Evolutionary conservation across 2,888 invertebrate species (phyloP).

Genomic region (Tanytarsus gracilentus): DNA sequence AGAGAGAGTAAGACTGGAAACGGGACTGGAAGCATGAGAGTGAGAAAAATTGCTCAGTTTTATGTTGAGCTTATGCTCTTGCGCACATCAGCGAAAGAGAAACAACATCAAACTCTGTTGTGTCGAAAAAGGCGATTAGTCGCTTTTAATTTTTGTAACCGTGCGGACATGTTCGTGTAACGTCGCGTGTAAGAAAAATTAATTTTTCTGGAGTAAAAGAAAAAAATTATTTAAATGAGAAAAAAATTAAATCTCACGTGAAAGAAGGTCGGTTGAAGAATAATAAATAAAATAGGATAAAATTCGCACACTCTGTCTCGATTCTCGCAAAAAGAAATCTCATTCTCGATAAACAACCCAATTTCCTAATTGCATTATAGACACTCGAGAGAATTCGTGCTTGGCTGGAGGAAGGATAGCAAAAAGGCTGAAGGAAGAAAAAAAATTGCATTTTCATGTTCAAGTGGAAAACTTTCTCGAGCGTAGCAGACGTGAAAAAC

Average conservation of each 20-base stretch:
- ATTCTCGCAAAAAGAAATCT: too few relatives aligned
- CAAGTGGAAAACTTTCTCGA: neutral
- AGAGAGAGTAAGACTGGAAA: too few relatives aligned
- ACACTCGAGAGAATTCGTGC: neutral
- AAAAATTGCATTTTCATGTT: slow-evolving; percentile 11
- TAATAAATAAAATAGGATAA: neutral
- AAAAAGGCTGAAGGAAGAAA: neutral
- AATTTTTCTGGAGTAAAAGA: neutral
- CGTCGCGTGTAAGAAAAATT: slow-evolving; percentile 16
- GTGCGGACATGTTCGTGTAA: slow-evolving; percentile 22
- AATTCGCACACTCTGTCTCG: neutral
- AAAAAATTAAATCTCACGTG: too few relatives aligned
- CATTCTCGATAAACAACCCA: neutral
- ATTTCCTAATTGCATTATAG: neutral
- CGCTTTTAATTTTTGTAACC: slow-evolving; percentile 27
- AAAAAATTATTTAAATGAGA: neutral
- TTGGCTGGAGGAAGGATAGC: neutral
- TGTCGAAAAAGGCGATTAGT: slow-evolving; percentile 15
- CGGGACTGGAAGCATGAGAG: too few relatives aligned
- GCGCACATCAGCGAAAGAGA: neutral
- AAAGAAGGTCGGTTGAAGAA: neutral
- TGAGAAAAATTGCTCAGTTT: neutral
- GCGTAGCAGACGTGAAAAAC: too few relatives aligned
- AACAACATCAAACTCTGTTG: neutral
- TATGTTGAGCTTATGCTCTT: neutral